A percentile compares a stretch with the other conserved stretches of the same genome.
Conservation (phyloP, 2,797 vertebrate species). For the Fistularia tabacaria region DNA sequence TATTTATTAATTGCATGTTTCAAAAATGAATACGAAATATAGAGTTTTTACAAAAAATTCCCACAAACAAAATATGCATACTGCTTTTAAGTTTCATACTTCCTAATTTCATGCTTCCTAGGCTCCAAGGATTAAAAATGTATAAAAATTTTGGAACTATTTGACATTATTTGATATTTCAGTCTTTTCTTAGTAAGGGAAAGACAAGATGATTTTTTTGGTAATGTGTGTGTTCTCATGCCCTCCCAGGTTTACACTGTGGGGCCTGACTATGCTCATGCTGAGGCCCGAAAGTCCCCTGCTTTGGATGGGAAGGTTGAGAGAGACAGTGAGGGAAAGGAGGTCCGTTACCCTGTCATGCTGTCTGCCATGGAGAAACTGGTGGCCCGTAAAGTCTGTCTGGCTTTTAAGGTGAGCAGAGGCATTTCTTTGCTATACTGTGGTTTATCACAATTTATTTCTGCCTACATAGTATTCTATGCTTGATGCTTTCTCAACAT, state of each 20-base stretch:
- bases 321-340: conserved; percentile 96
- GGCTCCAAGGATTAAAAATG: no score
- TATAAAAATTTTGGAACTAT: no score
- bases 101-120: no score
- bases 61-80: no score
- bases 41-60: no score
- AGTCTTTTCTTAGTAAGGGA: not conserved
- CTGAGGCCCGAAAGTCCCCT: conserved; percentile 95
- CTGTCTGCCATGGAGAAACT: conserved; percentile 98
- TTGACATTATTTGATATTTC: no score
- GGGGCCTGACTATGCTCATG: conserved; percentile 96
- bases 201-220: not conserved
- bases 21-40: not conserved
- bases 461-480: not conserved
- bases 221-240: not conserved
- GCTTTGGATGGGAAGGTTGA: conserved; percentile 97
- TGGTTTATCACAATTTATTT: not conserved
- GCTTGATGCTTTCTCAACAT: not conserved
- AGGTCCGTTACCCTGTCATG: conserved; percentile 98
- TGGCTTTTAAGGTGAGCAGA: conserved; percentile 91
- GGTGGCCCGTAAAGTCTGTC: conserved; percentile 94
- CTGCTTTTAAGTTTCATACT: no score
- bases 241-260: conserved; percentile 92
- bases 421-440: not conserved
- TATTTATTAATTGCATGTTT: not conserved